These are phyloP conservation scores for Pseudopipra pipra DNA, from an alignment of 2,113 vertebrate species.

Conservation along the genomic window DNA sequence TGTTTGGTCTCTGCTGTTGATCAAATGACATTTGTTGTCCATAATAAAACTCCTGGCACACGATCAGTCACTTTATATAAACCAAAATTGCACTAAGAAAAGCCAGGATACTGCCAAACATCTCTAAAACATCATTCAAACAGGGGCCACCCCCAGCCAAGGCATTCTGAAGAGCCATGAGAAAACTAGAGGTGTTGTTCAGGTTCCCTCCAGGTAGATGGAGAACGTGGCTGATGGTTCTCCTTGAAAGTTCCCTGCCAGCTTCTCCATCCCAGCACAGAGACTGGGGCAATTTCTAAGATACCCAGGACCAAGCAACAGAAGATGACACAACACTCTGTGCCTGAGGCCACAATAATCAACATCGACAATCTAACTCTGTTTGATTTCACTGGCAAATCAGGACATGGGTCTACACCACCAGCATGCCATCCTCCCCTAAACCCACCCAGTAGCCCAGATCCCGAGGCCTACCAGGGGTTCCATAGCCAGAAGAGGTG, in stretches of 20 bases:
- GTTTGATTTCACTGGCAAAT: neutral
- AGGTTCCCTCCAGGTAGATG: neutral
- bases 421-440: neutral
- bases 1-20: neutral
- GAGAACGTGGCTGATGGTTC: neutral
- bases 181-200: neutral
- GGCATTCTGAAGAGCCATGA: neutral
- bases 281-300: neutral
- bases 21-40: constrained; percentile 8
- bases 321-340: neutral
- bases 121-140: neutral
- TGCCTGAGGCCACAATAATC: neutral
- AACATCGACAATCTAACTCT: neutral
- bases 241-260: neutral
- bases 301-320: neutral
- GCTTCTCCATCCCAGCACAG: neutral
- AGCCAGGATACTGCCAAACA: neutral
- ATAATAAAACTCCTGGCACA: neutral
- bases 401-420: neutral
- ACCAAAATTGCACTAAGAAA: neutral
- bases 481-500: neutral
- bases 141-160: neutral
- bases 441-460: neutral
- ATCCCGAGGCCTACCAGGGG: neutral
- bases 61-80: neutral